Conservation (phyloP, 2,797 vertebrate genomes). For the Chelon auratus region DNA sequence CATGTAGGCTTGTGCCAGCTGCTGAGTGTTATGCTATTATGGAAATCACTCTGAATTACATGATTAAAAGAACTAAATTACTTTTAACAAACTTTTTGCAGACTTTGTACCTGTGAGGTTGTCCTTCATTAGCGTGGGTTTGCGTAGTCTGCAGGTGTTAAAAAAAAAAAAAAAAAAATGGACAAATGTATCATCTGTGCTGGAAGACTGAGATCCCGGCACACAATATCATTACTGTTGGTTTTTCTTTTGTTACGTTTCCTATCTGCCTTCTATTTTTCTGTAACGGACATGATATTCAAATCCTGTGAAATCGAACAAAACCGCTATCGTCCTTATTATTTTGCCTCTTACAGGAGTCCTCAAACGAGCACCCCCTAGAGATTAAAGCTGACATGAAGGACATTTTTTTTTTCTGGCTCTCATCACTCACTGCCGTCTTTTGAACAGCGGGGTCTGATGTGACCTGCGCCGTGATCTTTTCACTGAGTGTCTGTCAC, state of each 20-base stretch:
- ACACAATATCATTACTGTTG: background rate
- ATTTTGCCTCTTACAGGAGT: constrained; percentile 6
- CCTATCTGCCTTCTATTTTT: constrained; percentile 1
- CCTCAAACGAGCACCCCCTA: constrained; percentile 10
- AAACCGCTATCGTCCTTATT: background rate
- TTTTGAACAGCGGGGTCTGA: constrained; percentile 33
- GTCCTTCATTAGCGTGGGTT: constrained; percentile 1
- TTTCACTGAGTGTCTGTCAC: constrained; percentile 35
- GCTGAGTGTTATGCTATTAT: constrained; percentile 58
- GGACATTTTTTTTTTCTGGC: constrained; percentile 2
- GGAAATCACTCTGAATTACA: constrained; percentile 61
- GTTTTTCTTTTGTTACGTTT: background rate
- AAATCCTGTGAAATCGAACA: constrained; percentile 1
- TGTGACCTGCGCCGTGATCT: constrained; percentile 53
- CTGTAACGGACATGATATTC: background rate
- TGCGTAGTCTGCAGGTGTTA: background rate
- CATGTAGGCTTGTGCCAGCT: constrained; percentile 63
- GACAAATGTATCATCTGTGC: background rate
- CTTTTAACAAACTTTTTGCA: constrained; percentile 48
- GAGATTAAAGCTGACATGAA: constrained; percentile 37
- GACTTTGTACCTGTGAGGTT: constrained; percentile 49
- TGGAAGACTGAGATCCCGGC: background rate
- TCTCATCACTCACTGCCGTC: constrained; percentile 21
- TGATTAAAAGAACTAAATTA: constrained; percentile 41
- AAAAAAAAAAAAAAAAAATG: background rate